Evolutionary conservation across 2,113 vertebrate species (phyloP), one percentile per base, ranked within the genome.

Genomic region (Halichoerus grypus): DNA sequence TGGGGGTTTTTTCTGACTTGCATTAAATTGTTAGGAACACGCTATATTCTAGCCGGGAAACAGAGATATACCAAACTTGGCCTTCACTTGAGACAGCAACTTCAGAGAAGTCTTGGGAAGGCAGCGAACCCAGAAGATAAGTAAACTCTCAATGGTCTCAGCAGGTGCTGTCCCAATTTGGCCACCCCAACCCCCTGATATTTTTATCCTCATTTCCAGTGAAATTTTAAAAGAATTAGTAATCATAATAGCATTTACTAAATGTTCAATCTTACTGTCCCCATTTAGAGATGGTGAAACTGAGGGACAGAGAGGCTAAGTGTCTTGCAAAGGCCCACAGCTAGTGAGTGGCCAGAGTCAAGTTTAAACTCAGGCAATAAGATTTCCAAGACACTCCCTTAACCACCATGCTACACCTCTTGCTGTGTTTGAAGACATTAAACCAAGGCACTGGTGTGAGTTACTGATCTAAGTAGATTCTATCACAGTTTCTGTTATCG

Each of bases 21-120:
- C 21, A 46, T 79, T 51, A 83, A 96, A 96, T 61, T 74, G 39
- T 95, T 7, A 0, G 81, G 4, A 19, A 74, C 39, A 15, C 4
- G 65, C 57, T 55, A 33, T 31, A 9, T 84, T 96, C 88, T 77
- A 91, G 83, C 74, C 72, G 71, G 88, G 51, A 88, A 36, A 97
- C 95, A 94, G 74, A 55, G 26, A 63, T n/a, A 69, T 51, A 49
- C 16, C 15, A 65, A 79, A 7, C 67, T 31, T 76, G 63, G 31
- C 36, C 36, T 79, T 85, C 53, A 79, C 61, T 42, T 26, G 82
- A 49, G 42, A 55, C 8, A 8, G 1, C 22, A 31, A 12, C n/a
- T 59, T 7, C 4, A 42, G 82, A 39, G 14, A 12, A 31, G 39
- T 91, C 42, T 53, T 13, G 63, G 92, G 65, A 33, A 71, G 67